phyloP scores from a whole-genome alignment of 2,797 vertebrate species.

The Clarias fuscus region DNA sequence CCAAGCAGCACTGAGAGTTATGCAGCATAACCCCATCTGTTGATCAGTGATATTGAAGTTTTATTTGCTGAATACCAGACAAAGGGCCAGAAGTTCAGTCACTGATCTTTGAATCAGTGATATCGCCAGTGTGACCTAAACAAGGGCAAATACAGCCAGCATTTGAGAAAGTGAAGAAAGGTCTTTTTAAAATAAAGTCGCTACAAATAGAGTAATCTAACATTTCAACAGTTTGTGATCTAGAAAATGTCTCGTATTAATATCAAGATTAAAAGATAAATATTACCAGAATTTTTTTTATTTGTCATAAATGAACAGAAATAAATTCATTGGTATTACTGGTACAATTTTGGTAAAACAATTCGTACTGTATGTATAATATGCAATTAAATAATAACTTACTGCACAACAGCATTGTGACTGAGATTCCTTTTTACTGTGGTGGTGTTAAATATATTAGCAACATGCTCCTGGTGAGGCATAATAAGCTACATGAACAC shows the following conservation, averaged over 20 bases:
- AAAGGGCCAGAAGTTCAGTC: conserved; percentile 56
- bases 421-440: conserved; percentile 52
- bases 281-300: neutral
- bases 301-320: neutral
- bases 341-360: neutral
- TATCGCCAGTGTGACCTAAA: conserved; percentile 43
- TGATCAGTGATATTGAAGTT: conserved; percentile 67
- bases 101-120: conserved; percentile 58
- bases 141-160: conserved; percentile 22
- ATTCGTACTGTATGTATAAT: neutral
- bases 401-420: conserved; percentile 48
- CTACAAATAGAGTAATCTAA: neutral
- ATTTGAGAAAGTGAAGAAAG: conserved; percentile 35
- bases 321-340: conserved; percentile 14
- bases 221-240: neutral
- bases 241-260: neutral
- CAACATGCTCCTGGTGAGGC: conserved; percentile 67
- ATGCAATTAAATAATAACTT: conserved; percentile 2
- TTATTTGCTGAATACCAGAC: conserved; percentile 40
- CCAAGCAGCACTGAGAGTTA: conserved; percentile 62
- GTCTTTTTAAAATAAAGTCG: conserved; percentile 19
- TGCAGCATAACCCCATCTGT: conserved; percentile 66
- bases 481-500: conserved; percentile 73
- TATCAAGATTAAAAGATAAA: too few species aligned
- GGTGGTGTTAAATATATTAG: conserved; percentile 61